phyloP scores from a whole-genome alignment of 2,888 invertebrate genomes.

The Parelbella ahira region DNA sequence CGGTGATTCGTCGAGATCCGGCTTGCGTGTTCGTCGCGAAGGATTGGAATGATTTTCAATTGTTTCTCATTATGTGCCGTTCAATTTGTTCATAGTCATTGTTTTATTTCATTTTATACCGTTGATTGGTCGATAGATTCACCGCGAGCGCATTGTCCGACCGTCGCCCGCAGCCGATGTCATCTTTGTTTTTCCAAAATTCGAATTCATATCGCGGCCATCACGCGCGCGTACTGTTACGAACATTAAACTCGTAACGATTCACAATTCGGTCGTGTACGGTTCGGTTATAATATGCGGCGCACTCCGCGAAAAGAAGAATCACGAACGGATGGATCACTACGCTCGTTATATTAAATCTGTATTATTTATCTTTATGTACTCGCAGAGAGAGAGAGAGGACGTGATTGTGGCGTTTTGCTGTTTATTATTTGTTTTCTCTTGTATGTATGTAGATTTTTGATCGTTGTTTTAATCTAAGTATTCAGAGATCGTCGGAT shows the following conservation, averaged over 20 bases:
- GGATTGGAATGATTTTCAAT: conserved; percentile 36
- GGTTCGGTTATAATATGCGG: conserved; percentile 2
- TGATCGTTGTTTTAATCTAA: neutral
- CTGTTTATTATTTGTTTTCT: conserved; percentile 48
- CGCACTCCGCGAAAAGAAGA: conserved; percentile 11
- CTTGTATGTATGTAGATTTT: neutral
- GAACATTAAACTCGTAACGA: conserved; percentile 44
- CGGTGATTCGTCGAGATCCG: no score
- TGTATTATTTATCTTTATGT: conserved; percentile 18
- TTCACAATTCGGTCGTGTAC: conserved; percentile 39
- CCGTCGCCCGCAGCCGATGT: conserved; percentile 38
- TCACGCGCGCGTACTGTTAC: conserved; percentile 62
- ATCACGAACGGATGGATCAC: conserved; percentile 3
- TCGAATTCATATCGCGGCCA: conserved; percentile 55
- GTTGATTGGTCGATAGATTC: conserved; percentile 51
- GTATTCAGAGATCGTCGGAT: conserved; percentile 30
- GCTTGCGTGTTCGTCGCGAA: conserved; percentile 33
- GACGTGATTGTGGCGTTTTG: conserved; percentile 39
- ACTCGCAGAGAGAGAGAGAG: no score
- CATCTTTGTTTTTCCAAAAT: conserved; percentile 52
- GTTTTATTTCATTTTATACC: conserved; percentile 51
- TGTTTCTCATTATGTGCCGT: conserved; percentile 27
- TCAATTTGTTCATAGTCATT: conserved; percentile 32
- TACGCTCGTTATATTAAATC: conserved; percentile 14
- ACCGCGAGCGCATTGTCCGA: conserved; percentile 45